Evolutionary conservation across 2,113 vertebrate genomes (phyloP).

Genomic region (Pseudorasbora parva): DNA sequence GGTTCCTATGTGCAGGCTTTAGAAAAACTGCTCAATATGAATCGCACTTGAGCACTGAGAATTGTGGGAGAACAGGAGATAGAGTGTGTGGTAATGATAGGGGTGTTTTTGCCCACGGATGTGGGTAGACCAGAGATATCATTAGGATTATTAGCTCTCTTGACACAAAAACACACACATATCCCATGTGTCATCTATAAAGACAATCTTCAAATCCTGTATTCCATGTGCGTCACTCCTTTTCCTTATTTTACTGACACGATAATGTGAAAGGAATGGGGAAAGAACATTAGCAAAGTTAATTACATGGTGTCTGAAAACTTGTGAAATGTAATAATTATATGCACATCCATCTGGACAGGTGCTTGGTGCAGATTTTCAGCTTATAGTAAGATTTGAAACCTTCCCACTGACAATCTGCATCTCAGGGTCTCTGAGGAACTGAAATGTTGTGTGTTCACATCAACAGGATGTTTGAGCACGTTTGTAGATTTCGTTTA

Average conservation of each 20-base stretch:
- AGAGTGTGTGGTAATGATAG: background rate
- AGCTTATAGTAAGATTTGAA: slow-evolving; percentile 6
- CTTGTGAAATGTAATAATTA: slow-evolving; percentile 15
- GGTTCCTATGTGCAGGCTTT: background rate
- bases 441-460: background rate
- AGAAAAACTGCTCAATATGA: background rate
- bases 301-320: slow-evolving; percentile 31
- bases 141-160: slow-evolving; percentile 24
- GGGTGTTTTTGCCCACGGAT: slow-evolving; percentile 21
- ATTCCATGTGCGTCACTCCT: background rate
- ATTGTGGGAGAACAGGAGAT: slow-evolving; percentile 5
- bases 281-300: slow-evolving; percentile 5
- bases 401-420: slow-evolving; percentile 18
- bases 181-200: slow-evolving; percentile 8
- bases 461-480: slow-evolving; percentile 13
- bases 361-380: slow-evolving; percentile 28
- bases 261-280: background rate
- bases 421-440: background rate
- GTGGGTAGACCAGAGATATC: slow-evolving; percentile 1
- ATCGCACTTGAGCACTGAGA: slow-evolving; percentile 5
- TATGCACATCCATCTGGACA: slow-evolving; percentile 39
- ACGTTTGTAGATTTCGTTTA: background rate
- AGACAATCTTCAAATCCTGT: slow-evolving; percentile 1
- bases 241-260: background rate
- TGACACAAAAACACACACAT: slow-evolving; percentile 17